Percentiles rank a stretch among this genome's conserved stretches.
These are phyloP conservation scores for Tor tambroides DNA, from an alignment of 2,113 vertebrate species.

Conservation along the genomic window DNA sequence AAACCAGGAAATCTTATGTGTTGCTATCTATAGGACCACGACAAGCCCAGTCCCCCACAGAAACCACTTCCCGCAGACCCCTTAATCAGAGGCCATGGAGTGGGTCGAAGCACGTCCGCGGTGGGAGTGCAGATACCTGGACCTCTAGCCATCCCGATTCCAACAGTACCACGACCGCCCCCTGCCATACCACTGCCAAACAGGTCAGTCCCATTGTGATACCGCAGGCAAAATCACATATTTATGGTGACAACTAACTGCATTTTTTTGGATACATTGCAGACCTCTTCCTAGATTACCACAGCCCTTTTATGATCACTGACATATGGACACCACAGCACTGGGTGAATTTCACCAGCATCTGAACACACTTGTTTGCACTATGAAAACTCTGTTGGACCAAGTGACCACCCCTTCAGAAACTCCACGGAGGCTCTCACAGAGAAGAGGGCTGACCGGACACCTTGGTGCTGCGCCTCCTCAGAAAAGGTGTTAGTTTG, in stretches of 20 bases:
- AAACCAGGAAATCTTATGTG: neutral
- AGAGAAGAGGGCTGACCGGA: slow-evolving; percentile 70
- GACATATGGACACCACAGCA: slow-evolving; percentile 69
- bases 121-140: slow-evolving; percentile 47
- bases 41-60: slow-evolving; percentile 85
- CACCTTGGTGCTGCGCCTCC: slow-evolving; percentile 84
- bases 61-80: slow-evolving; percentile 94
- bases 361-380: slow-evolving; percentile 87
- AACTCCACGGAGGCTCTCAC: slow-evolving; percentile 66
- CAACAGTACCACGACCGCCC: slow-evolving; percentile 59
- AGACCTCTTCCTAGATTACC: slow-evolving; percentile 78
- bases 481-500: slow-evolving; percentile 86
- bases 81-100: slow-evolving; percentile 69
- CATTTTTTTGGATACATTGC: neutral
- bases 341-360: slow-evolving; percentile 62
- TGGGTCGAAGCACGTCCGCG: slow-evolving; percentile 37
- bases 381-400: slow-evolving; percentile 78
- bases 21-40: slow-evolving; percentile 73
- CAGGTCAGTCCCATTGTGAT: slow-evolving; percentile 72
- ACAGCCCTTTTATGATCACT: slow-evolving; percentile 72
- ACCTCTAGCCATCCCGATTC: slow-evolving; percentile 29
- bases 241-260: neutral
- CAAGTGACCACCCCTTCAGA: slow-evolving; percentile 50
- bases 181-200: slow-evolving; percentile 65
- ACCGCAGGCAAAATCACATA: neutral